These are phyloP conservation scores for Alfaro cultratus DNA, from an alignment of 2,797 vertebrate genomes.

Conservation along the genomic window DNA sequence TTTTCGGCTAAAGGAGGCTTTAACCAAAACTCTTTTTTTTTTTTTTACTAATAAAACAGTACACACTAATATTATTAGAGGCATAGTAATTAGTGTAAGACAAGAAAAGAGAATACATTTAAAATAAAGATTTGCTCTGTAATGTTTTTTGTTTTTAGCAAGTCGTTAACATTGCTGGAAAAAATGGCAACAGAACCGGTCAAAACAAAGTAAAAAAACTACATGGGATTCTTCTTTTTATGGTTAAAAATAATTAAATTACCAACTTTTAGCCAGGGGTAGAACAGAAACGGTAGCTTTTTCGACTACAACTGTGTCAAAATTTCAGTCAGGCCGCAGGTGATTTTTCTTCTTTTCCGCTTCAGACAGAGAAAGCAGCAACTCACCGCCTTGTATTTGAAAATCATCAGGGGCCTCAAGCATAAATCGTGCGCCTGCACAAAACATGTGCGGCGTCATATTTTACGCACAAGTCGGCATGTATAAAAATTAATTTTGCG, in stretches of 20 bases:
- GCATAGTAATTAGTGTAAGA: background rate
- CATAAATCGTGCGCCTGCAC: no score
- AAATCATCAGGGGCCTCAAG: conserved; percentile 27
- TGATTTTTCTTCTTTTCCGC: conserved; percentile 13
- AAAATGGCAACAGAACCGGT: background rate
- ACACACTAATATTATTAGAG: background rate
- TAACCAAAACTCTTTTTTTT: background rate
- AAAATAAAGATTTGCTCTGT: background rate
- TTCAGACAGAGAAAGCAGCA: conserved; percentile 47
- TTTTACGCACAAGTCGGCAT: no score
- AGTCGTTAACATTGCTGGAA: background rate
- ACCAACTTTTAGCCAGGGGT: background rate
- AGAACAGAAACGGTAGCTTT: background rate
- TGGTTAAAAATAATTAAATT: background rate
- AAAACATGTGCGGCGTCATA: no score
- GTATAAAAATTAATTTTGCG: no score
- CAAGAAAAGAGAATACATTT: background rate
- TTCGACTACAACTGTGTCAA: background rate
- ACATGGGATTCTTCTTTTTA: background rate
- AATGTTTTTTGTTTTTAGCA: background rate
- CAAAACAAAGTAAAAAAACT: background rate
- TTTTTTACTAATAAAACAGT: background rate
- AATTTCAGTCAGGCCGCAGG: background rate
- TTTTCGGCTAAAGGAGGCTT: background rate
- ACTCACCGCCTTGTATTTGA: conserved; percentile 55